Base-by-base conservation (phyloP, 2,797 vertebrate species). In the Hoplostethus mediterraneus region DNA sequence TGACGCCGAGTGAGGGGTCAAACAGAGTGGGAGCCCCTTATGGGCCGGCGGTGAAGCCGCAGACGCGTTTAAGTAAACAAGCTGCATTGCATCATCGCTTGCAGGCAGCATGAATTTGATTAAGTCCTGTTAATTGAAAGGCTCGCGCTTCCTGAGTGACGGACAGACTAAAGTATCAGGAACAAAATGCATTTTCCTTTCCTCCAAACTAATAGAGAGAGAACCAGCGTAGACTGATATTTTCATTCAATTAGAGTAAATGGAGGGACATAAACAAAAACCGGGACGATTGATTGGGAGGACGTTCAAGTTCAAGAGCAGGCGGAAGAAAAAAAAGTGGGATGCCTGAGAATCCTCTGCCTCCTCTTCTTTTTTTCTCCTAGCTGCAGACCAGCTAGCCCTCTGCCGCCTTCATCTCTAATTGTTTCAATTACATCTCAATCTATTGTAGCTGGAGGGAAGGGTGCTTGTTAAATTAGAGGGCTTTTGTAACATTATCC, bases 361-460 rank as follows among this genome's bases (percentile, higher is more conserved):
- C 63, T 77, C 30, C 33, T 42, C 71, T 67, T 71, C 77, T 83
- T 79, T 82, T 71, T 59, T 86, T 28, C 83, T 28, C 83, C 82
- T 36, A 71, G 79, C 80, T 70, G 67, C 67, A 21, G 52, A 79
- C 73, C 81, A 70, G 51, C 12, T 59, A 83, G 83, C 85, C 83
- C 75, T 78, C 85, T 75, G 75, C 87, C 84, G 88, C 87, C 75
- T 81, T 80, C 38, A 73, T 67, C 83, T 92, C 84, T 92, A 93
- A 94, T 93, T 92, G 89, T 91, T 93, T 90, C 91, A 90, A 93
- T 93, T 93, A 94, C 92, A 87, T 93, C 89, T 93, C 92, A 91
- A 93, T 93, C 90, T 86, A 83, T 74, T 87, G 87, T 87, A 88
- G 89, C 93, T 91, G 86, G 85, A 90, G 92, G 92, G 89, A 92